Evolutionary conservation across 2,113 vertebrate species (phyloP), one percentile per base, ranked within the genome.

Genomic region (Podocnemis expansa): DNA sequence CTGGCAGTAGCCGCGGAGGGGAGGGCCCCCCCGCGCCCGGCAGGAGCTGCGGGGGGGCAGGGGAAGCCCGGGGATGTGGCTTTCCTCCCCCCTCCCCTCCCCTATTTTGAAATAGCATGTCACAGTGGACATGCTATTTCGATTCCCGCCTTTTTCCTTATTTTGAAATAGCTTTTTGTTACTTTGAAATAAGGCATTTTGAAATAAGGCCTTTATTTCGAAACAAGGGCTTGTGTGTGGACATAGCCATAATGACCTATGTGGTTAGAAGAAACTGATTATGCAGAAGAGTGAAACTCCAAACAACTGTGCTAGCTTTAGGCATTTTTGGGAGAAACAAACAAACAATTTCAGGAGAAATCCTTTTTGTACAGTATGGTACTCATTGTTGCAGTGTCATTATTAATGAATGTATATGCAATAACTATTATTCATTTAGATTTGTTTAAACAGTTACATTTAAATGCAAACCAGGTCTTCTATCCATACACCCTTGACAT

Each of bases 351-450:
- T 43, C 70, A 43, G 38, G 21, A 75, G 38, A 43, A 75, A 75
- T 75, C 22, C 38, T 75, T 12, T 43, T 75, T 12, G 27, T 75
- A 41, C 73, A 13, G 22, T 27, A 10, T 43, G 21, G 16, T 22
- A 70, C 38, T 38, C 38, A 73, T 41, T 73, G 9, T 73, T 41
- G 38, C 3, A 4, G n/a, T n/a, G 21, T 24, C 41, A 24, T 13
- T 84, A 25, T 55, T 85, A 63, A 81, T 19, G 79, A 45, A 76
- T 2, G 2, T 34, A 54, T 54, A 19, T 0, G 4, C 8, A 16
- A 73, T 76, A n/a, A 83, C 82, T 56, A 56, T 31, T 88, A 9
- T 95, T 95, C 92, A 89, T 96, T 96, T 87, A 85, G 47, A 49
- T 88, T 78, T 25, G 29, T 87, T 89, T 87, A 79, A 41, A 34